These are phyloP conservation scores for Drosophila tanythrix DNA, from an alignment of 2,888 invertebrate species.

Conservation along the genomic window DNA sequence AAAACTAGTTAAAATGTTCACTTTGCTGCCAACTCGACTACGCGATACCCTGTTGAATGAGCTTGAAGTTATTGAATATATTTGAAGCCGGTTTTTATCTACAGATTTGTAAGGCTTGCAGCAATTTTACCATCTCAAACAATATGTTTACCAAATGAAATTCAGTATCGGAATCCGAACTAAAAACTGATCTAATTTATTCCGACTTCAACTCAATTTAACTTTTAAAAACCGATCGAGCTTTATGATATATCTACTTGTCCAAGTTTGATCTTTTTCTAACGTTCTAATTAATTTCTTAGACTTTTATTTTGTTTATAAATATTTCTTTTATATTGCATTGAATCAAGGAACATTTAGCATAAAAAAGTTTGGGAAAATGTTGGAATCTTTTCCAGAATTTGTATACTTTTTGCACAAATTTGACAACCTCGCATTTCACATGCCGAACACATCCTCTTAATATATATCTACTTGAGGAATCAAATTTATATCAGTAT, in stretches of 20 bases:
- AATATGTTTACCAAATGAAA: not conserved
- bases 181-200: not conserved
- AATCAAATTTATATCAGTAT: rapidly evolving
- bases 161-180: not conserved
- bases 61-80: not conserved
- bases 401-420: not conserved
- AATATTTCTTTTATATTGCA: no score
- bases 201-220: not conserved
- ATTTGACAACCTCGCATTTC: not conserved
- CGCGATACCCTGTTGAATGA: conserved; percentile 3
- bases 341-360: not conserved
- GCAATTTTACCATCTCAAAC: not conserved
- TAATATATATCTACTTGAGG: not conserved
- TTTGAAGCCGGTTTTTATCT: not conserved
- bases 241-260: not conserved
- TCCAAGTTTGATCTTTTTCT: rapidly evolving
- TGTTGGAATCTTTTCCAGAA: not conserved
- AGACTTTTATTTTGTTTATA: not conserved
- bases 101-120: no score
- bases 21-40: not conserved
- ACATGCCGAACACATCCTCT: not conserved
- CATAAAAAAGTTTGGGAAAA: rapidly evolving
- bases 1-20: conserved; percentile 10
- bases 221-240: not conserved
- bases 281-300: no score